These are phyloP conservation scores for Sisyra terminalis DNA, from an alignment of 2,888 invertebrate species.

Conservation along the genomic window DNA sequence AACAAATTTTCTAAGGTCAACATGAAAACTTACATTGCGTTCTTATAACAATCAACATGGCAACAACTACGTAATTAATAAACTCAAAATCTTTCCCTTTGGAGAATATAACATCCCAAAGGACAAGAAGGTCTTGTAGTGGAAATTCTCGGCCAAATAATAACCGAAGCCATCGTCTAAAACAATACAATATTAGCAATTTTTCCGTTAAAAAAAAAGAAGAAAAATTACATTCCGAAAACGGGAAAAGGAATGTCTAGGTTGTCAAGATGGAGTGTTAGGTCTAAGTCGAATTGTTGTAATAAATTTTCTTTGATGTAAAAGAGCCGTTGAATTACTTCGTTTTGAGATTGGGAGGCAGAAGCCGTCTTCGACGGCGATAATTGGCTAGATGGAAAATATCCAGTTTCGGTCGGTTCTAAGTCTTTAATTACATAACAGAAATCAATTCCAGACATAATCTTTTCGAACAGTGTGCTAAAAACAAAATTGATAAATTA, in stretches of 20 bases:
- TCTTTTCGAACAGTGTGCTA: constrained; percentile 42
- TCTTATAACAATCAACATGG: constrained; percentile 58
- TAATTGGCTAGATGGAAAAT: constrained; percentile 23
- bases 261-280: constrained; percentile 45
- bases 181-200: constrained; percentile 10
- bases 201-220: constrained; percentile 1
- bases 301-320: constrained; percentile 44
- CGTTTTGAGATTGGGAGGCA: constrained; percentile 27
- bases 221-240: constrained; percentile 71
- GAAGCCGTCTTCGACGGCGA: constrained; percentile 14
- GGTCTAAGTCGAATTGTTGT: constrained; percentile 39
- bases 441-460: constrained; percentile 44
- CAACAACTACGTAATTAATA: constrained; percentile 54
- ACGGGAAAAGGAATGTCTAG: constrained; percentile 69
- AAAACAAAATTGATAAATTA: too few relatives aligned
- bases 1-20: too few relatives aligned
- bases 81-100: constrained; percentile 38
- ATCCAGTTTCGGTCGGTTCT: constrained; percentile 31
- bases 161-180: constrained; percentile 66
- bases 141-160: constrained; percentile 74
- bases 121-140: constrained; percentile 52
- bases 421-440: constrained; percentile 44
- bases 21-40: constrained; percentile 39
- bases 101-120: constrained; percentile 75
- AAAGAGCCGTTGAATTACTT: constrained; percentile 43